Percentiles rank a stretch among this genome's conserved stretches.
These are phyloP conservation scores for Macropodus opercularis DNA, from an alignment of 2,797 vertebrate species.

Conservation along the genomic window DNA sequence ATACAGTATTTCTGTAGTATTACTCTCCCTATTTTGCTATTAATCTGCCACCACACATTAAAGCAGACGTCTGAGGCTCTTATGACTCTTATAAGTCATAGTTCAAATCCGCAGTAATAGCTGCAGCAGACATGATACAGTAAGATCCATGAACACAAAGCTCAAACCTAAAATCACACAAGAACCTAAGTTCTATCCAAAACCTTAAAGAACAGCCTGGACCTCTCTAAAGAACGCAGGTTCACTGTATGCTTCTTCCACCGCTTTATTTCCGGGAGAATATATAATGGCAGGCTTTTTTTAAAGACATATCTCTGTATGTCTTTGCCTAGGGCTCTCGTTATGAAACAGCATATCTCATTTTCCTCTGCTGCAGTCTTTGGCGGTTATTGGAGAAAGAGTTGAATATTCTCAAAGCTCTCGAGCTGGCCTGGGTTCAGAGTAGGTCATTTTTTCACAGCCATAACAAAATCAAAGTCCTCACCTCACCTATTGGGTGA, in stretches of 20 bases:
- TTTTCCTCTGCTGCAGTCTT: conserved; percentile 74
- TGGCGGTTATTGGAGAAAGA: conserved; percentile 64
- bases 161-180: conserved; percentile 47
- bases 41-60: conserved; percentile 8
- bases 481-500: too few species aligned
- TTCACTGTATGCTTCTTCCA: conserved; percentile 72
- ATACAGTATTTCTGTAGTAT: conserved; percentile 22
- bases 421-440: conserved; percentile 30
- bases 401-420: conserved; percentile 66
- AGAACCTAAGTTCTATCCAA: conserved; percentile 37
- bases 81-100: too few species aligned
- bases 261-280: conserved; percentile 73
- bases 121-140: conserved; percentile 22
- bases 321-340: conserved; percentile 76
- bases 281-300: conserved; percentile 79
- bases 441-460: conserved; percentile 45
- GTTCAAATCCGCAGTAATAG: conserved; percentile 22
- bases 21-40: conserved; percentile 8
- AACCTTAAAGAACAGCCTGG: conserved; percentile 57
- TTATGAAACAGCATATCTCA: conserved; percentile 80
- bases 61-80: too few species aligned
- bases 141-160: conserved; percentile 34
- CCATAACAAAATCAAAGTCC: conserved; percentile 30
- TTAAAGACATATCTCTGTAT: conserved; percentile 74
- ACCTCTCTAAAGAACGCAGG: conserved; percentile 57